Evolutionary conservation across 2,797 vertebrate genomes (phyloP).

Genomic region (Pipistrellus pipistrellus): DNA sequence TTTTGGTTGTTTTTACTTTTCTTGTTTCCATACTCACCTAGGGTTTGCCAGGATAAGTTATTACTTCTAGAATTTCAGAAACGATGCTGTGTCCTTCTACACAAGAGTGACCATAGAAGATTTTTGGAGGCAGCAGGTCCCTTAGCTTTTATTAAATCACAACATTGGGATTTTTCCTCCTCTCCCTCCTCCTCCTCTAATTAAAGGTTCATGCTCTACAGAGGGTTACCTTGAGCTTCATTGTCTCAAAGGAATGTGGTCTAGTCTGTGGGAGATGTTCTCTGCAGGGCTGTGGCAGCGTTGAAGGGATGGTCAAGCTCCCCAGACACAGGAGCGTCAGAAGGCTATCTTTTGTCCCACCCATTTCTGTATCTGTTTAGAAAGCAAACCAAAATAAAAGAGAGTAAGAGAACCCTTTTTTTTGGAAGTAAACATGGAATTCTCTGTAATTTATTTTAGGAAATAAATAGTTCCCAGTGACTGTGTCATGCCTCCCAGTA

Average conservation of each 20-base stretch:
- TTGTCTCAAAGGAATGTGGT: background rate
- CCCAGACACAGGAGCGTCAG: background rate
- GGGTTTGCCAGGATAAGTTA: background rate
- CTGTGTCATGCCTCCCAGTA: background rate
- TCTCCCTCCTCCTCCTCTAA: background rate
- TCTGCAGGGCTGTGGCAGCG: background rate
- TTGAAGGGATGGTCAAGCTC: background rate
- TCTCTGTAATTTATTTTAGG: slow-evolving; percentile 25
- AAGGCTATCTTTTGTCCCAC: background rate
- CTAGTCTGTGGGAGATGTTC: background rate
- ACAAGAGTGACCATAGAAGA: background rate
- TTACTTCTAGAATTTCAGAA: background rate
- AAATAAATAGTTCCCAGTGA: background rate
- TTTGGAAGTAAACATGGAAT: background rate
- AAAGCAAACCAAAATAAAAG: background rate
- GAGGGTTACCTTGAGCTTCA: background rate
- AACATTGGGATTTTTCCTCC: background rate
- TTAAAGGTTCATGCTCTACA: background rate
- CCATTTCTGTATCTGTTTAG: background rate
- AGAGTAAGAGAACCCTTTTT: background rate
- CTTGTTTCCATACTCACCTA: background rate
- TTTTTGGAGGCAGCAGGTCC: background rate
- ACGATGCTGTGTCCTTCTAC: background rate
- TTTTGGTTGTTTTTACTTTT: background rate
- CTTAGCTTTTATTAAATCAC: background rate